Percentiles rank a stretch among this genome's conserved stretches.
These are phyloP conservation scores for Diuraphis noxia DNA, from an alignment of 1,140 invertebrate genomes.

Conservation along the genomic window DNA sequence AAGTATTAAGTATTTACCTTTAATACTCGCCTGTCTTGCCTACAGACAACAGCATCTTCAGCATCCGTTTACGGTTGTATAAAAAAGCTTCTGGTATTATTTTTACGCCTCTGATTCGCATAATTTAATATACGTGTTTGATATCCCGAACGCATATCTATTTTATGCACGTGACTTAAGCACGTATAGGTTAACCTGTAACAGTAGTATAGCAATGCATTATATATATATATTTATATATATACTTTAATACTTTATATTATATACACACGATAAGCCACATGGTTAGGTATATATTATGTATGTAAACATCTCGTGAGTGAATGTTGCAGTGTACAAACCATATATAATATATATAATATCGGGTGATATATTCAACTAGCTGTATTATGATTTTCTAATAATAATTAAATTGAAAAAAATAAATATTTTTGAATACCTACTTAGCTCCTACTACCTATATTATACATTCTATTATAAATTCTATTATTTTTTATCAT, in stretches of 20 bases:
- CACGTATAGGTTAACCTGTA: neutral
- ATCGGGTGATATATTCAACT: neutral
- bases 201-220: neutral
- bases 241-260: neutral
- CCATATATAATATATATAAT: neutral
- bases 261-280: neutral
- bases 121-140: neutral
- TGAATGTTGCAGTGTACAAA: neutral
- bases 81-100: conserved; percentile 41
- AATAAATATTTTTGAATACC: neutral
- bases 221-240: neutral
- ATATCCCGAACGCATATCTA: neutral
- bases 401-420: neutral
- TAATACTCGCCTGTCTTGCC: neutral
- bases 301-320: neutral
- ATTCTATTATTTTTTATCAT: neutral
- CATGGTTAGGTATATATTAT: neutral
- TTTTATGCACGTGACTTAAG: neutral
- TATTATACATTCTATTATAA: neutral
- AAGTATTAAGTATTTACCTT: neutral
- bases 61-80: neutral
- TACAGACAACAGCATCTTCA: neutral
- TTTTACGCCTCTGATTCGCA: neutral
- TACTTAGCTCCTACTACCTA: neutral
- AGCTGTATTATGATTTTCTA: neutral